Conservation (phyloP, 1,140 invertebrate genomes). For the Teleopsis dalmanni region DNA sequence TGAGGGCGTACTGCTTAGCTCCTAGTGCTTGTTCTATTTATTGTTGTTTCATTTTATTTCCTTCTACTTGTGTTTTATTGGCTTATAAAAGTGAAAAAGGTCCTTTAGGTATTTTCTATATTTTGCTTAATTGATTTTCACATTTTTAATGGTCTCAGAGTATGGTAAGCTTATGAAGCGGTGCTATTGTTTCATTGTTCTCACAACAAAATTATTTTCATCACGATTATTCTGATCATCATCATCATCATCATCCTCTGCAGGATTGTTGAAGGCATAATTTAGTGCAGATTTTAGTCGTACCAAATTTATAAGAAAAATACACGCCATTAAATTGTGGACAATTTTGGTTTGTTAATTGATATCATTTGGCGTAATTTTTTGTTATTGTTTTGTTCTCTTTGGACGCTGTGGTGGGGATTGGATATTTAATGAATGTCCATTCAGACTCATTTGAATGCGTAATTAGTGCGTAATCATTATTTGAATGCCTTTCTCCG, state of each 20-base stretch:
- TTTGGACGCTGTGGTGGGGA: too few species aligned
- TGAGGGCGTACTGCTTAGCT: not conserved
- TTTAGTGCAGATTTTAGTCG: not conserved
- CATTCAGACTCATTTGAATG: too few species aligned
- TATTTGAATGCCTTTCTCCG: too few species aligned
- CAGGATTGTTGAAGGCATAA: too few species aligned
- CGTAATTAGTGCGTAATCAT: too few species aligned
- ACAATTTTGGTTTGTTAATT: constrained; percentile 10
- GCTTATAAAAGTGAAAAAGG: constrained; percentile 3
- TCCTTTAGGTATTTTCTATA: not conserved
- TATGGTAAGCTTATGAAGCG: constrained; percentile 4
- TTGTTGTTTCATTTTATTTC: not conserved
- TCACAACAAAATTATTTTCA: not conserved
- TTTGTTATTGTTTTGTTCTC: too few species aligned
- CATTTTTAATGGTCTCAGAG: constrained; percentile 1
- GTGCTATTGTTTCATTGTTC: not conserved
- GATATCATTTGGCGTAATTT: too few species aligned
- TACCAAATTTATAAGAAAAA: not conserved
- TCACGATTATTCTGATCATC: too few species aligned
- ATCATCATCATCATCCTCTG: too few species aligned
- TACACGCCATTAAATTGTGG: constrained; percentile 6
- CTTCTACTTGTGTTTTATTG: constrained; percentile 6
- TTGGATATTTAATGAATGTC: too few species aligned
- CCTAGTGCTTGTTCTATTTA: not conserved
- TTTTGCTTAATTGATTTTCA: constrained; percentile 8